Evolutionary conservation across 2,888 invertebrate genomes (phyloP).

Genomic region (Eledona agricola): DNA sequence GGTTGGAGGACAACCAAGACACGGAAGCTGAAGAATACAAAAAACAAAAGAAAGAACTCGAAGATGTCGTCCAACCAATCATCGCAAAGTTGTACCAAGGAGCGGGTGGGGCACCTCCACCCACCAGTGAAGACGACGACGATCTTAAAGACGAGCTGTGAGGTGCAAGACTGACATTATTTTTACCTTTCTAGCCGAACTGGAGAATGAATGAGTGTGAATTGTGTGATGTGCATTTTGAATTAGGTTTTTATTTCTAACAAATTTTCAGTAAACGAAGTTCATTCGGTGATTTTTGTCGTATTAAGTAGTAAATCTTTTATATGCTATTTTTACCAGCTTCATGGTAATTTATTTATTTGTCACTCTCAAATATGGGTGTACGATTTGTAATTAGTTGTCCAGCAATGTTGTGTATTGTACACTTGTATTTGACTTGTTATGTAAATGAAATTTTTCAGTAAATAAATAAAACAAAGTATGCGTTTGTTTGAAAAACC

Average conservation of each 20-base stretch:
- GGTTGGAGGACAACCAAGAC: constrained; percentile 96
- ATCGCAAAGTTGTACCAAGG: constrained; percentile 95
- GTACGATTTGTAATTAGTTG: constrained; percentile 48
- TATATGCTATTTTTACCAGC: constrained; percentile 46
- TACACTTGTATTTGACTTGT: constrained; percentile 56
- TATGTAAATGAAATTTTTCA: constrained; percentile 46
- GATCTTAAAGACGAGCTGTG: constrained; percentile 88
- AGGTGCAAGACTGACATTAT: constrained; percentile 56
- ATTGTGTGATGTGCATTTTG: constrained; percentile 12
- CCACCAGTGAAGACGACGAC: constrained; percentile 73
- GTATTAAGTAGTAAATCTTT: constrained; percentile 44
- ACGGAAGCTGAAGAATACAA: constrained; percentile 92
- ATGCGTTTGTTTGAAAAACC: background rate
- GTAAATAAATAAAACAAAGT: constrained; percentile 39
- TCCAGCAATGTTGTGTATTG: constrained; percentile 46
- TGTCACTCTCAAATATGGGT: constrained; percentile 53
- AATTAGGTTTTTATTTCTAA: constrained; percentile 21
- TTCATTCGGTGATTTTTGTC: constrained; percentile 15
- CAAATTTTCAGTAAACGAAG: constrained; percentile 22
- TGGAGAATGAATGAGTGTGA: constrained; percentile 27
- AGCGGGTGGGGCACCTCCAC: constrained; percentile 80
- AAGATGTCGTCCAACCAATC: constrained; percentile 96
- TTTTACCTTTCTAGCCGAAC: constrained; percentile 22
- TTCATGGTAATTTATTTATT: constrained; percentile 49
- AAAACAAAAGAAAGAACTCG: constrained; percentile 93